Evolutionary conservation across 92 coral and sea anemone species (phyloP).

Genomic region (Bergia sp.): DNA sequence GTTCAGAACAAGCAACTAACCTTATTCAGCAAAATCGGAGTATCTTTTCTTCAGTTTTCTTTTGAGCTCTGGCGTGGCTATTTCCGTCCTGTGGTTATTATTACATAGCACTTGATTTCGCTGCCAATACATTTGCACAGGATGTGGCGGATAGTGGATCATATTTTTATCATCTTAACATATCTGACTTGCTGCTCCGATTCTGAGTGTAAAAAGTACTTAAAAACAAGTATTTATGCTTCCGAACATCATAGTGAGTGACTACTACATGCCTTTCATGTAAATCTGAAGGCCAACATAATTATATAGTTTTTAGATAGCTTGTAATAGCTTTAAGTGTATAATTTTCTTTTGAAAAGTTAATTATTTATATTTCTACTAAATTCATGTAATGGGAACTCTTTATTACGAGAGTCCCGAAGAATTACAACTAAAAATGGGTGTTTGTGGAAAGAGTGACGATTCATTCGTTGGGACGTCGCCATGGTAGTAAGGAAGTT

Average conservation of each 20-base stretch:
- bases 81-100: not conserved
- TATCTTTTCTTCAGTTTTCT: not conserved
- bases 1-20: not conserved
- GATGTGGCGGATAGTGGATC: conserved; percentile 25
- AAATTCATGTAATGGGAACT: not conserved
- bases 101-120: conserved; percentile 15
- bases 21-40: not conserved
- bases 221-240: not conserved
- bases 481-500: not conserved
- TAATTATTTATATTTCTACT: conserved; percentile 13
- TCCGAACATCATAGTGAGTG: not conserved
- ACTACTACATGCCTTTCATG: not conserved
- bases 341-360: not conserved
- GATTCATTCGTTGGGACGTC: not conserved
- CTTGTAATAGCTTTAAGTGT: not conserved
- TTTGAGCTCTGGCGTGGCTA: not conserved
- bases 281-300: not conserved
- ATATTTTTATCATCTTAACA: not conserved
- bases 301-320: not conserved
- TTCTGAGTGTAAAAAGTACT: not conserved
- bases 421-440: not conserved
- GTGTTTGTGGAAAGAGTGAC: conserved; percentile 16
- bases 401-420: not conserved
- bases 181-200: not conserved
- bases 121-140: conserved; percentile 7